These are phyloP conservation scores for Sisyra terminalis DNA, from an alignment of 2,888 invertebrate genomes.

Conservation along the genomic window DNA sequence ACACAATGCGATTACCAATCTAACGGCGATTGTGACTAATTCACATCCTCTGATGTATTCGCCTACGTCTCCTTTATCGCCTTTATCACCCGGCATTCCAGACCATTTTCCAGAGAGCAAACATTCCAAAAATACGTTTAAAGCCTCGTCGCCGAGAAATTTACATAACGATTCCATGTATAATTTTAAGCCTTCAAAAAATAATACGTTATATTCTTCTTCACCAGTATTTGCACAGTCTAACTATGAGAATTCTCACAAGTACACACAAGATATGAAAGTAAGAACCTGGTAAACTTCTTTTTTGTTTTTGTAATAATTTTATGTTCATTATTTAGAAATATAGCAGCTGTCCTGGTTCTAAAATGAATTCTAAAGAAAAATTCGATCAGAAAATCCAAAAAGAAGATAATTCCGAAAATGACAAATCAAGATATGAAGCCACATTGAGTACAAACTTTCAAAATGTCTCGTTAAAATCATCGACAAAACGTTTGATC, in stretches of 20 bases:
- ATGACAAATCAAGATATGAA: constrained; percentile 31
- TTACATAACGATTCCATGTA: constrained; percentile 1
- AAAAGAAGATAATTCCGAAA: constrained; percentile 23
- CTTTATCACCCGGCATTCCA: constrained; percentile 23
- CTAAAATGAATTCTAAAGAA: no score
- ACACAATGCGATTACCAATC: constrained; percentile 3
- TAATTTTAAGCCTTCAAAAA: constrained; percentile 17
- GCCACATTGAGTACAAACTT: constrained; percentile 31
- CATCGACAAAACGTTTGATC: no score
- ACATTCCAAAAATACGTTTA: constrained; percentile 1
- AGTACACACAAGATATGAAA: constrained; percentile 8
- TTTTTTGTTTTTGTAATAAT: no score
- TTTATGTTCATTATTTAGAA: no score
- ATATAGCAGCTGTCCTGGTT: no score
- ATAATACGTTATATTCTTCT: no score
- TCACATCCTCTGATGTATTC: constrained; percentile 26
- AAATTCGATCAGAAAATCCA: constrained; percentile 17
- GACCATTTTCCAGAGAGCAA: constrained; percentile 23
- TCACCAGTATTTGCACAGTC: constrained; percentile 4
- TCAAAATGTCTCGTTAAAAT: constrained; percentile 27
- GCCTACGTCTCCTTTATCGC: constrained; percentile 18
- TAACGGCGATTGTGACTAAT: constrained; percentile 19
- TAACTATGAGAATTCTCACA: constrained; percentile 13
- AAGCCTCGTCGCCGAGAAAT: not conserved
- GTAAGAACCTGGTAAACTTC: no score